A percentile compares a stretch with the other conserved stretches of the same genome.
phyloP scores from a whole-genome alignment of 1,140 invertebrate genomes.

The Yoshiicerus persimilis region DNA sequence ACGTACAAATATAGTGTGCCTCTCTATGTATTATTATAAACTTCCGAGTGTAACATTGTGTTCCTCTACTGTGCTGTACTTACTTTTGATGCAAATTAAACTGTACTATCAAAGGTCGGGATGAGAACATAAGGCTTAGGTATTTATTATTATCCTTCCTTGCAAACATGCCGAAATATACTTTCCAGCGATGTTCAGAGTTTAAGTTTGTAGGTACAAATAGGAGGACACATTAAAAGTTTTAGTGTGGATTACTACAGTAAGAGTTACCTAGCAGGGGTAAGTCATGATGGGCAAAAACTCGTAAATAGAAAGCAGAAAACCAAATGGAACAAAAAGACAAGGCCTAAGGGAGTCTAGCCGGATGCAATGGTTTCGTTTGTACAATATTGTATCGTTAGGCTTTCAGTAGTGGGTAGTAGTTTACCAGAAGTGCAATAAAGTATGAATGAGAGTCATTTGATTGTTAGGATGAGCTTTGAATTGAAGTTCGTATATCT shows the following conservation, averaged over 20 bases:
- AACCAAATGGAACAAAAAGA: neutral
- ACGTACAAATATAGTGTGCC: too few relatives aligned
- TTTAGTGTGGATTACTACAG: neutral
- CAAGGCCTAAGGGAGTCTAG: neutral
- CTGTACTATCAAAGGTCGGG: too few relatives aligned
- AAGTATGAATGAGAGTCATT: slow-evolving; percentile 17
- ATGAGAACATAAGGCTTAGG: too few relatives aligned
- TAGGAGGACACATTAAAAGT: neutral
- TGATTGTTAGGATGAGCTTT: slow-evolving; percentile 17
- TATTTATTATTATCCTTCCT: too few relatives aligned
- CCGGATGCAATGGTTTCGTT: neutral
- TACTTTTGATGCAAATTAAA: too few relatives aligned
- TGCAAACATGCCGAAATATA: too few relatives aligned
- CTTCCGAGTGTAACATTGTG: too few relatives aligned
- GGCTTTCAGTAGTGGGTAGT: neutral
- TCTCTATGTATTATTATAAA: too few relatives aligned
- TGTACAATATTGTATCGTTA: neutral
- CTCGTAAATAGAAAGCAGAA: neutral
- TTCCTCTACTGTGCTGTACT: too few relatives aligned
- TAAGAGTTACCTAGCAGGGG: neutral
- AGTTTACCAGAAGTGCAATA: neutral
- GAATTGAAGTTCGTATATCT: neutral
- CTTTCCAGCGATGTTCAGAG: too few relatives aligned
- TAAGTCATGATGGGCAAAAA: neutral
- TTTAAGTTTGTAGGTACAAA: too few relatives aligned